phyloP scores from a whole-genome alignment of 1,140 invertebrate species.

The Elymnias hypermnestra region DNA sequence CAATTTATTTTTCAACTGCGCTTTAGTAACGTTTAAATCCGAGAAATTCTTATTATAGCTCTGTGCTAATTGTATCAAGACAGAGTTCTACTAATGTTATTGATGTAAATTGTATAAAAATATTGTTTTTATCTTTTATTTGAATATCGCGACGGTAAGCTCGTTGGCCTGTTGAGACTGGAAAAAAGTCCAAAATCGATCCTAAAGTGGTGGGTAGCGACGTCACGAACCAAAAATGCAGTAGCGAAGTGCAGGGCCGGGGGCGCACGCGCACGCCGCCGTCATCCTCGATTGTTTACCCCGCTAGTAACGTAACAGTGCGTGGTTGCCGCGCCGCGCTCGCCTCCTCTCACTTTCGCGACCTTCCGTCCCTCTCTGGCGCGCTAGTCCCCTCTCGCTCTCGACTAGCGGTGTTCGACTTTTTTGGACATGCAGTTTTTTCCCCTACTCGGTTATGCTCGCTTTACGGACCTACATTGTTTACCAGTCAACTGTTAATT shows the following conservation, averaged over 20 bases:
- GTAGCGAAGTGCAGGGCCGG: conserved; percentile 57
- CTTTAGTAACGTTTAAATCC: too few species aligned
- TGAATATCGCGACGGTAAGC: too few species aligned
- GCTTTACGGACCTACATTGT: conserved; percentile 54
- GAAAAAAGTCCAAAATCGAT: not conserved
- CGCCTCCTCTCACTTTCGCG: conserved; percentile 72
- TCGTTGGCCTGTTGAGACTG: not conserved
- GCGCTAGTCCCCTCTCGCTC: conserved; percentile 37
- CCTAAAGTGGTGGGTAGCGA: too few species aligned
- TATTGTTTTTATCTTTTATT: too few species aligned
- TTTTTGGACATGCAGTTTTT: conserved; percentile 69
- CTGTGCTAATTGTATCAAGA: too few species aligned
- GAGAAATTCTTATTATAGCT: too few species aligned
- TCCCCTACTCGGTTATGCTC: conserved; percentile 56
- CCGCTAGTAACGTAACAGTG: conserved; percentile 59
- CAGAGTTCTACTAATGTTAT: too few species aligned
- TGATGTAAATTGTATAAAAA: too few species aligned
- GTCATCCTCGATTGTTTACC: conserved; percentile 63
- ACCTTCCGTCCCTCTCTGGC: conserved; percentile 36
- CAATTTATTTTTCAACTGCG: too few species aligned
- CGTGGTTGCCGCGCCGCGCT: conserved; percentile 59
- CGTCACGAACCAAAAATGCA: conserved; percentile 64
- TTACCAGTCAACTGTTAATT: conserved; percentile 40
- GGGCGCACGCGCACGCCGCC: conserved; percentile 51
- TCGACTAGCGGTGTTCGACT: conserved; percentile 68